These are phyloP conservation scores for Macrotrachela quadricornifera DNA, from an alignment of 1,140 invertebrate genomes.

Conservation along the genomic window DNA sequence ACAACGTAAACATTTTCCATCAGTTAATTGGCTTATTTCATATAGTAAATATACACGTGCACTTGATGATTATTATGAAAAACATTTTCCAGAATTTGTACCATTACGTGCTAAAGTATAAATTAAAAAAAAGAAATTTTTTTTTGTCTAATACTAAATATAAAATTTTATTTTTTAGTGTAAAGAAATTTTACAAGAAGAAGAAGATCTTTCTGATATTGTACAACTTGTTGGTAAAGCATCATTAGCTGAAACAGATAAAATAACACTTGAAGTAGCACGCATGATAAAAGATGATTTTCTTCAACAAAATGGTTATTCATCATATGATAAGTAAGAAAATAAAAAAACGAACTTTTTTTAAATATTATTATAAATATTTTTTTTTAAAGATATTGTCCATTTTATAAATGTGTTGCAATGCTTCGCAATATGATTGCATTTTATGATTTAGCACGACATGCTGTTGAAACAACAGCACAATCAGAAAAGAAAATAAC, in stretches of 20 bases:
- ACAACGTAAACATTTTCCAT: conserved; percentile 97
- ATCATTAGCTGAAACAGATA: conserved; percentile 78
- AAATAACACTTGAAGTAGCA: conserved; percentile 95
- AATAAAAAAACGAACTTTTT: neutral
- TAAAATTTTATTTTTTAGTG: conserved; percentile 13
- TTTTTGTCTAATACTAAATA: neutral
- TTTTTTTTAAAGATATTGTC: conserved; percentile 56
- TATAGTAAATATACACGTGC: conserved; percentile 97
- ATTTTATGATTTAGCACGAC: conserved; percentile 90
- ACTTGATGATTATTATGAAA: conserved; percentile 95
- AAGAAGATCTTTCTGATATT: conserved; percentile 98
- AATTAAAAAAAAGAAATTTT: neutral
- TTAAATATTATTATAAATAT: neutral
- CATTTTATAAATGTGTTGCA: conserved; percentile 97
- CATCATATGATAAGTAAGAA: conserved; percentile 52
- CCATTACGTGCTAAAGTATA: conserved; percentile 41
- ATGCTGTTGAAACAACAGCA: conserved; percentile 86
- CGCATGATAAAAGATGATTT: conserved; percentile 97
- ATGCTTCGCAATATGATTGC: conserved; percentile 96
- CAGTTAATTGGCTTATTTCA: conserved; percentile 98
- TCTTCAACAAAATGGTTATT: conserved; percentile 77
- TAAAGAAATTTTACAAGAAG: conserved; percentile 57
- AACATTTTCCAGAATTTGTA: conserved; percentile 96
- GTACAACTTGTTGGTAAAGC: conserved; percentile 94
- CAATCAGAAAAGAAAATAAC: conserved; percentile 98